Evolutionary conservation across 2,113 vertebrate species (phyloP).

Genomic region (human (Homo sapiens)): GRCh38 chr3:149392501-149393000

Average conservation of each 20-base stretch:
- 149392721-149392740: too few relatives aligned
- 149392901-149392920: neutral
- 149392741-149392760: neutral
- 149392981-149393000: neutral
- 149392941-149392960: neutral
- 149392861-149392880: neutral
- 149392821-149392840: neutral
- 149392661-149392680: too few relatives aligned
- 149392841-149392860: neutral
- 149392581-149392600: too few relatives aligned
- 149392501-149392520: too few relatives aligned
- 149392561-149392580: too few relatives aligned
- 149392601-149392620: too few relatives aligned
- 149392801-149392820: neutral
- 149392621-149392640: too few relatives aligned
- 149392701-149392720: too few relatives aligned
- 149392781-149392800: neutral
- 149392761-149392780: neutral
- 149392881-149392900: neutral
- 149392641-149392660: too few relatives aligned
- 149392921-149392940: neutral
- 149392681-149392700: too few relatives aligned
- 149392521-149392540: too few relatives aligned
- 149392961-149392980: neutral
- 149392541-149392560: too few relatives aligned